phyloP scores from a whole-genome alignment of 2,113 vertebrate genomes.

The Rafetus swinhoei region DNA sequence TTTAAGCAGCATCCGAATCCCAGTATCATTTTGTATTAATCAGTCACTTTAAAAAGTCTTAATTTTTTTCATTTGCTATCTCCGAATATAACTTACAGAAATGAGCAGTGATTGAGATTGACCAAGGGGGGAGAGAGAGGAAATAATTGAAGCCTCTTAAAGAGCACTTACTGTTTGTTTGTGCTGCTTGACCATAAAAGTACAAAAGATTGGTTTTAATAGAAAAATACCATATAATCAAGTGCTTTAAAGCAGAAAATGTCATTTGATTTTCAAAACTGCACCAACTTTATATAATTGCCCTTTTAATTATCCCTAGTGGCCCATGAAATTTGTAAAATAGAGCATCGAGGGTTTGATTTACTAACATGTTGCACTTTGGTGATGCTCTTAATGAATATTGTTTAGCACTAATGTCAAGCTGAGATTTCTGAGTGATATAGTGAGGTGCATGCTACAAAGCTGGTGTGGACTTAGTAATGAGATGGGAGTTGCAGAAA shows the following conservation, averaged over 20 bases:
- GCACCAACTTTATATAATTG: constrained; percentile 88
- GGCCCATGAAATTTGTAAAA: constrained; percentile 89
- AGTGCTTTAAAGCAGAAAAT: constrained; percentile 87
- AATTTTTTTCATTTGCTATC: constrained; percentile 55
- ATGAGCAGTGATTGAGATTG: constrained; percentile 45
- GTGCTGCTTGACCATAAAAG: constrained; percentile 71
- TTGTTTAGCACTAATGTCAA: constrained; percentile 79
- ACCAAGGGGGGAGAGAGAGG: neutral
- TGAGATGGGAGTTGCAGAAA: constrained; percentile 37
- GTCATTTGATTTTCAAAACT: constrained; percentile 87
- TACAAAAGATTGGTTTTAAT: constrained; percentile 62
- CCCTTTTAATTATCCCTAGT: constrained; percentile 89
- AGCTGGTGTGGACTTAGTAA: neutral
- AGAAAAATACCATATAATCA: constrained; percentile 77
- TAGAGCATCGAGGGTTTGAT: constrained; percentile 85
- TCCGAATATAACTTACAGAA: constrained; percentile 45
- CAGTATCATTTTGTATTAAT: constrained; percentile 16
- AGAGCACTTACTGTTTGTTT: constrained; percentile 75
- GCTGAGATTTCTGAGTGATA: constrained; percentile 71
- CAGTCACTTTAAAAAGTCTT: neutral
- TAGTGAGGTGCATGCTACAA: constrained; percentile 42
- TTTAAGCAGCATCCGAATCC: constrained; percentile 41
- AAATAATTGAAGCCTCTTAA: constrained; percentile 56
- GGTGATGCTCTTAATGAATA: constrained; percentile 82
- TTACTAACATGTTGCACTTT: constrained; percentile 87